Evolutionary conservation across 2,888 invertebrate species (phyloP), one percentile per base, ranked within the genome.

Genomic region (Eristalis tenax): DNA sequence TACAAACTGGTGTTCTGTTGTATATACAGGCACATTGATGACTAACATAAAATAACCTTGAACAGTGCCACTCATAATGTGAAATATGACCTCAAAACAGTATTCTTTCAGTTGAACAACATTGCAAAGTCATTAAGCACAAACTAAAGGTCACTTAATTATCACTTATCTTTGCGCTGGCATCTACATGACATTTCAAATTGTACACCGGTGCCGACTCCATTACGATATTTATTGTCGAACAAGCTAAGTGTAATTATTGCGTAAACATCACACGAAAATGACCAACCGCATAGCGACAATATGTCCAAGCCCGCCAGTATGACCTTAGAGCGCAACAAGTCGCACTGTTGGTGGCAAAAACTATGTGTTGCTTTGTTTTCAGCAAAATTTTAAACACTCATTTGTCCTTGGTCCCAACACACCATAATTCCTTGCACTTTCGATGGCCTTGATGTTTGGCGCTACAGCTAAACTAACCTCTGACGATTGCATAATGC

Each of bases 291-390:
- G 63, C 66, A 79, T 43, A n/a, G 18, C 75, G 57, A 68, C 71
- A 85, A 59, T 66, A 63, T 69, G 63, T 78, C 71, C 71, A 75
- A 78, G 74, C 66, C 77, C 65, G 63, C 38, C 59, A 66, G 22
- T 61, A 28, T 87, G 87, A 83, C 87, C 87, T 87, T 76, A 76
- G 71, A 59, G 66, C 65, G 70, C 78, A 78, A 75, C 70, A 78
- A 74, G 74, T 71, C 57, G 64, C 73, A 69, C 66, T 43, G 28
- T 63, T 64, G 35, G 43, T 35, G 28, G 43, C 66, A 59, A 28
- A 32, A 40, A 64, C 32, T 74, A 43, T 65, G 11, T 66, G 59
- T 38, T 40, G 26, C 38, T 23, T 59, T 59, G 59, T 59, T 59
- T 50, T 59, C 26, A 15, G 32, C 22, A 64, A 56, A 8, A 56